A percentile compares a stretch with the other conserved stretches of the same genome.
Conservation (phyloP, 2,113 vertebrate genomes). For the Semnornis frantzii region DNA sequence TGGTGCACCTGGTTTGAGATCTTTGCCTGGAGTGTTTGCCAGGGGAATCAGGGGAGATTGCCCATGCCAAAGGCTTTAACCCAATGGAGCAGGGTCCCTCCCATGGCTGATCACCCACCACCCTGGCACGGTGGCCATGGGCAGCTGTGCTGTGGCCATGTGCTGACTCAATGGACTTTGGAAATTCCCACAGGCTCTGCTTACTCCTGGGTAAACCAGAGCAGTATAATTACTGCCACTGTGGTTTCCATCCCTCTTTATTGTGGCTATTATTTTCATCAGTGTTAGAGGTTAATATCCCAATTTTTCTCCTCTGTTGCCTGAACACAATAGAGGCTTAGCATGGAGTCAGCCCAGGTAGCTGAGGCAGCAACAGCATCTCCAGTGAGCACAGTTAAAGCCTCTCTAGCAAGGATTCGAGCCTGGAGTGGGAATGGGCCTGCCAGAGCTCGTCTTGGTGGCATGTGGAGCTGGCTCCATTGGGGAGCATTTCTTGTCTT, state of each 20-base stretch:
- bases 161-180: not conserved
- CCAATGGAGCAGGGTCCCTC: not conserved
- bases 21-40: constrained; percentile 55
- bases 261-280: constrained; percentile 81
- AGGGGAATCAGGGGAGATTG: not conserved
- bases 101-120: accelerated
- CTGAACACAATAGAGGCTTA: constrained; percentile 71
- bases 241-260: constrained; percentile 73
- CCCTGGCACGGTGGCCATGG: accelerated
- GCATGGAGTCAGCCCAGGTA: constrained; percentile 52
- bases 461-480: not conserved
- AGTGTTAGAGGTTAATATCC: constrained; percentile 81
- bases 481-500: not conserved
- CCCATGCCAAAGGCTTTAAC: not conserved
- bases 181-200: not conserved
- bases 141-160: accelerated
- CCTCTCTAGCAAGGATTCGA: not conserved
- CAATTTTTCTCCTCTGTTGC: constrained; percentile 78
- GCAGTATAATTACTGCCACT: constrained; percentile 69
- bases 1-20: constrained; percentile 34
- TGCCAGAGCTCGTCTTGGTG: not conserved
- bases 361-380: not conserved
- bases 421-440: not conserved
- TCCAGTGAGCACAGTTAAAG: not conserved
- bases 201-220: constrained; percentile 50